Conservation (phyloP, 2,888 invertebrate species). For the Polylopha cassiicola region DNA sequence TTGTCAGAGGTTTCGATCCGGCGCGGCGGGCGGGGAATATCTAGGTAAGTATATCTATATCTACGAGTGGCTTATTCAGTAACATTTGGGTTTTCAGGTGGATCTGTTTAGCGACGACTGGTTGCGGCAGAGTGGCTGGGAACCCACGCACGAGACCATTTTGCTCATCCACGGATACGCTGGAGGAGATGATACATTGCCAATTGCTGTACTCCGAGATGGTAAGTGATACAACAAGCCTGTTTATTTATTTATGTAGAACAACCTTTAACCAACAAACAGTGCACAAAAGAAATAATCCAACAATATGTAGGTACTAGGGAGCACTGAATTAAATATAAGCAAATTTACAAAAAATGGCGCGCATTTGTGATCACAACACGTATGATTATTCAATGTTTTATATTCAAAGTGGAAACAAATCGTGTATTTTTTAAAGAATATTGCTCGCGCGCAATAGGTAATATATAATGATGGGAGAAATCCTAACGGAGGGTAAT, state of each 20-base stretch:
- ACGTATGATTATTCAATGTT: background rate
- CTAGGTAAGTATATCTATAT: too few species aligned
- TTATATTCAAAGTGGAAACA: slow-evolving; percentile 6
- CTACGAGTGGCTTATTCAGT: slow-evolving; percentile 5
- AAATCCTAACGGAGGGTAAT: slow-evolving; percentile 6
- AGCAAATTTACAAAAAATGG: too few species aligned
- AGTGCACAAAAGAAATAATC: background rate
- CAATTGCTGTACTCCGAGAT: slow-evolving; percentile 84
- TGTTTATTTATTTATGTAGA: background rate
- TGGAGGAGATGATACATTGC: slow-evolving; percentile 84
- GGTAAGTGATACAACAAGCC: slow-evolving; percentile 57
- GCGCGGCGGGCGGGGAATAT: too few species aligned
- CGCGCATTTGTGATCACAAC: background rate
- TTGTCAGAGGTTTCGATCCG: too few species aligned
- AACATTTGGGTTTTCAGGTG: slow-evolving; percentile 50
- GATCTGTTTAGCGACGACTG: slow-evolving; percentile 81
- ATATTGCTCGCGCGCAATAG: slow-evolving; percentile 1
- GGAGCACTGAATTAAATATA: too few species aligned
- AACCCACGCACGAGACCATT: slow-evolving; percentile 82
- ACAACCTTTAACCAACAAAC: background rate
- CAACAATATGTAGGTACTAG: too few species aligned
- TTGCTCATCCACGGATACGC: slow-evolving; percentile 87
- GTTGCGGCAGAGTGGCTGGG: slow-evolving; percentile 84
- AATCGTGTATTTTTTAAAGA: slow-evolving; percentile 3
- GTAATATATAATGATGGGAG: slow-evolving; percentile 18